These are phyloP conservation scores for Gadopsis bispinosus DNA, from an alignment of 2,797 vertebrate species.

Conservation along the genomic window DNA sequence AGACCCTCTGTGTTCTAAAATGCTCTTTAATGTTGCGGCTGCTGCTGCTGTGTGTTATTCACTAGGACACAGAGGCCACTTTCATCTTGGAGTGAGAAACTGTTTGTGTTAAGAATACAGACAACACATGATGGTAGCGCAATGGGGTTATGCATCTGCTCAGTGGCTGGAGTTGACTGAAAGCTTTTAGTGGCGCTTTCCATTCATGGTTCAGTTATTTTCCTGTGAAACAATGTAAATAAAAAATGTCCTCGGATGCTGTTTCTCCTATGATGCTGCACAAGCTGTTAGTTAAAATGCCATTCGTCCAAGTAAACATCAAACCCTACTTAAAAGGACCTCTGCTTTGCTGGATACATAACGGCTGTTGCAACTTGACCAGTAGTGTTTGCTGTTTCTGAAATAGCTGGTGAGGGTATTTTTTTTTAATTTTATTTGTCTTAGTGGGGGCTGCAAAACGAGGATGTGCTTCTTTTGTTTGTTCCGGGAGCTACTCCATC, in stretches of 20 bases:
- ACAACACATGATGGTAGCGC: constrained; percentile 32
- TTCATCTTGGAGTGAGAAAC: constrained; percentile 41
- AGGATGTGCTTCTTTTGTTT: constrained; percentile 51
- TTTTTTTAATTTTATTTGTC: constrained; percentile 4
- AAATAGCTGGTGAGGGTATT: constrained; percentile 14
- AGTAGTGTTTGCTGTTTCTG: constrained; percentile 27
- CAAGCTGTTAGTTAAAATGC: constrained; percentile 37
- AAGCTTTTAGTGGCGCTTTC: constrained; percentile 70
- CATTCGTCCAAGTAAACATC: constrained; percentile 53
- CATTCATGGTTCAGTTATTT: constrained; percentile 59
- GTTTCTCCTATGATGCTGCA: constrained; percentile 22
- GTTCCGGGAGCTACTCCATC: constrained; percentile 39
- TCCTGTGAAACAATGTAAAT: constrained; percentile 44
- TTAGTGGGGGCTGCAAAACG: constrained; percentile 21
- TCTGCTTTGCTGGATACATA: constrained; percentile 22
- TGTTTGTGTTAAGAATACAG: constrained; percentile 50
- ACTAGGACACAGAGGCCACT: constrained; percentile 28
- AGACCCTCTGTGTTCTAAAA: constrained; percentile 42
- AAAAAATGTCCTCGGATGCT: constrained; percentile 15
- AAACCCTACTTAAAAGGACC: constrained; percentile 41
- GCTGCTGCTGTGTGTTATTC: constrained; percentile 33
- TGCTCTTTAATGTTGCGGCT: constrained; percentile 44
- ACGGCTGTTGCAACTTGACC: constrained; percentile 36
- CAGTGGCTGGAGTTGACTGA: constrained; percentile 42
- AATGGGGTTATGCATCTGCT: constrained; percentile 38